A percentile compares a stretch with the other conserved stretches of the same genome.
phyloP scores from a whole-genome alignment of 1,140 invertebrate species.

The Brachionus sp. region DNA sequence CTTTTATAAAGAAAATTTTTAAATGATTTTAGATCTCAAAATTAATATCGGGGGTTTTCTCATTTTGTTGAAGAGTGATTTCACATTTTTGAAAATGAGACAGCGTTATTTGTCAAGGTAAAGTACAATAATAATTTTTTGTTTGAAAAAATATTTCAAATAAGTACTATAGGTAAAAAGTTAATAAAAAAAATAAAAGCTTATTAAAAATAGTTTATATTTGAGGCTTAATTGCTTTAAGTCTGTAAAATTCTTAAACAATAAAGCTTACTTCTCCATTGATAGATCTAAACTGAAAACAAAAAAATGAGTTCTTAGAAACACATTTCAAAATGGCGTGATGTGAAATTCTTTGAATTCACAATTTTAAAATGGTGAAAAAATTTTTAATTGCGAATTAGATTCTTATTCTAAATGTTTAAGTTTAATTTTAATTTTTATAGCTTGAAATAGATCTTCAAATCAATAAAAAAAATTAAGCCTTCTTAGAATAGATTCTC shows the following conservation, averaged over 20 bases:
- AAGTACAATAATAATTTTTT: background rate
- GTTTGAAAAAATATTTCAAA: background rate
- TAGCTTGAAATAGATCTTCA: too few relatives aligned
- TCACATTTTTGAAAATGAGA: conserved; percentile 10
- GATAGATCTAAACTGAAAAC: background rate
- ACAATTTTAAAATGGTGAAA: background rate
- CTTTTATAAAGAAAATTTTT: background rate
- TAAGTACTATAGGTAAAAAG: background rate
- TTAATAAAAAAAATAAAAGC: background rate
- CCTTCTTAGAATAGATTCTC: too few relatives aligned
- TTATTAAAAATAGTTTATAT: background rate
- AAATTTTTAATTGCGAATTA: too few relatives aligned
- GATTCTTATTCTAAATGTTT: too few relatives aligned
- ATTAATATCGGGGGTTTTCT: background rate
- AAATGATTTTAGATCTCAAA: background rate
- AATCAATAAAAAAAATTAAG: too few relatives aligned
- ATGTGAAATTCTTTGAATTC: background rate
- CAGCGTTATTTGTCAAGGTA: background rate
- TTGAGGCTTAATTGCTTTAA: background rate
- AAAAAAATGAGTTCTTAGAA: background rate
- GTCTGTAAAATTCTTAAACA: background rate
- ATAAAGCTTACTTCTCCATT: background rate
- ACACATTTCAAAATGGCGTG: background rate
- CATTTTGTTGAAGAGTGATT: background rate
- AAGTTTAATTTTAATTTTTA: too few relatives aligned